These are phyloP conservation scores for Samia ricini DNA, from an alignment of 1,140 invertebrate species.

Conservation along the genomic window DNA sequence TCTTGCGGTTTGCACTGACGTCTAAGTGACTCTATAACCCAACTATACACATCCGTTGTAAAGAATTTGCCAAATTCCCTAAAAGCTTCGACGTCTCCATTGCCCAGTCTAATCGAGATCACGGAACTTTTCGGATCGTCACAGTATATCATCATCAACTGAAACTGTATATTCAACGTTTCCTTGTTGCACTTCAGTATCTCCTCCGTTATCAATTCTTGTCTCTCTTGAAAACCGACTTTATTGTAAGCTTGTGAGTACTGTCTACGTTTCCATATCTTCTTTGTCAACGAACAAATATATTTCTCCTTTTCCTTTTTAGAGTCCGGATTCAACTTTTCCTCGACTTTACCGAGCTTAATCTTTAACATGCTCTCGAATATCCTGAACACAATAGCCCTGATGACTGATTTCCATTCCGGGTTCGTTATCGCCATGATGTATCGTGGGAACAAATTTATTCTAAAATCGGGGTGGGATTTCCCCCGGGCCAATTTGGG, in stretches of 20 bases:
- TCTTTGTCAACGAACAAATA: constrained; percentile 24
- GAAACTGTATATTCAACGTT: constrained; percentile 31
- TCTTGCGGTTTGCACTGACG: constrained; percentile 13
- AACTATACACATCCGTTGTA: constrained; percentile 30
- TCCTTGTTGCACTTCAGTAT: constrained; percentile 30
- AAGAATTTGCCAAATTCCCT: constrained; percentile 52
- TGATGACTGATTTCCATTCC: constrained; percentile 44
- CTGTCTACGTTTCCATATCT: constrained; percentile 51
- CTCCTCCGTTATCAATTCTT: constrained; percentile 41
- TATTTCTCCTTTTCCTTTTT: constrained; percentile 43
- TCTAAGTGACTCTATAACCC: constrained; percentile 35
- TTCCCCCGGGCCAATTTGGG: constrained; percentile 30
- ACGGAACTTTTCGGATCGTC: constrained; percentile 23
- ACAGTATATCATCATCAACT: constrained; percentile 30
- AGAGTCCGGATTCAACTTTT: constrained; percentile 22
- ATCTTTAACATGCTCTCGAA: constrained; percentile 46
- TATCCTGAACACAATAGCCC: constrained; percentile 26
- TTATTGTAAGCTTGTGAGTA: constrained; percentile 25
- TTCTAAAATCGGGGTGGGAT: constrained; percentile 31
- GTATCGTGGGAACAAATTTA: constrained; percentile 31
- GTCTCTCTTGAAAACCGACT: constrained; percentile 31
- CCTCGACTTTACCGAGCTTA: constrained; percentile 30
- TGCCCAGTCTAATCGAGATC: constrained; percentile 20
- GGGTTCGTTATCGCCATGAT: constrained; percentile 23
- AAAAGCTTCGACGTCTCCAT: constrained; percentile 37